Evolutionary conservation across 2,888 invertebrate species (phyloP).

Genomic region (Hyles lineata): DNA sequence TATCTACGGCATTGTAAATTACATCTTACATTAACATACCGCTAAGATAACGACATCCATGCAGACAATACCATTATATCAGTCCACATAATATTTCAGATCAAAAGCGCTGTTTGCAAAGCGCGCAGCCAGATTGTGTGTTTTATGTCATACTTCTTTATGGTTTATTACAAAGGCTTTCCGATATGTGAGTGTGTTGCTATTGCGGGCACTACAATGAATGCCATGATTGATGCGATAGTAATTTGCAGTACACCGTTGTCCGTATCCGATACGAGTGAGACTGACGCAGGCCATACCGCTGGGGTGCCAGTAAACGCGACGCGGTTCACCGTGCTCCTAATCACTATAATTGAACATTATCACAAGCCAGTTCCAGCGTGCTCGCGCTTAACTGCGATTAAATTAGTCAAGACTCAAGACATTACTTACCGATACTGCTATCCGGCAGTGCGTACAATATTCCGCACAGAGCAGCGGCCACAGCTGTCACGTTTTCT

Average conservation of each 20-base stretch:
- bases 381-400: conserved; percentile 53
- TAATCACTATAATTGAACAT: conserved; percentile 71
- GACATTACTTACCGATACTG: conserved; percentile 68
- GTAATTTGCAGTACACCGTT: conserved; percentile 78
- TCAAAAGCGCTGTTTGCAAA: conserved; percentile 26
- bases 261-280: conserved; percentile 79
- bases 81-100: conserved; percentile 29
- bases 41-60: not conserved
- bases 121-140: conserved; percentile 15
- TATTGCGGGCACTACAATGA: conserved; percentile 73
- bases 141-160: conserved; percentile 22
- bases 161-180: conserved; percentile 49
- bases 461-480: conserved; percentile 72
- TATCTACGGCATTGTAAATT: conserved; percentile 1
- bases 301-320: conserved; percentile 37
- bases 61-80: conserved; percentile 26
- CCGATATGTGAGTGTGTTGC: conserved; percentile 54
- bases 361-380: conserved; percentile 62
- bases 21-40: conserved; percentile 27
- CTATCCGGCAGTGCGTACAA: conserved; percentile 69
- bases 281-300: conserved; percentile 65
- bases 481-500: conserved; percentile 52
- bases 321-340: conserved; percentile 56
- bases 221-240: conserved; percentile 76
- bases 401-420: conserved; percentile 52